Conservation (phyloP, 2,113 vertebrate species). For the Vanacampus margaritifer region DNA sequence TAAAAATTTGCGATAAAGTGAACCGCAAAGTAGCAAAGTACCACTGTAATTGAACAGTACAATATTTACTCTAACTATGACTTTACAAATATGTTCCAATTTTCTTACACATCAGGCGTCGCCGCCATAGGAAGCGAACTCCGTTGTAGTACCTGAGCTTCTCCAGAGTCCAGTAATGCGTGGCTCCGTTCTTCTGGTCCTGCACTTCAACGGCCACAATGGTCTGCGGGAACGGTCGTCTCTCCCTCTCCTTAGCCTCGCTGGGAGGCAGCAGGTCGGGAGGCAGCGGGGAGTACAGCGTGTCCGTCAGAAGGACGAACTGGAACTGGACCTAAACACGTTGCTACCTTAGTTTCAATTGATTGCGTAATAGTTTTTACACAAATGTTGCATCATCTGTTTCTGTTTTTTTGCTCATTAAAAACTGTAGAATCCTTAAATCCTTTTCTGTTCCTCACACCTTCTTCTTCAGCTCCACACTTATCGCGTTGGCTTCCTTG, state of each 20-base stretch:
- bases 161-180: constrained; percentile 97
- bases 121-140: neutral
- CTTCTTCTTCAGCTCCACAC: constrained; percentile 98
- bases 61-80: neutral
- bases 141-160: constrained; percentile 83
- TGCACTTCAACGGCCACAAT: constrained; percentile 96
- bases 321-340: constrained; percentile 92
- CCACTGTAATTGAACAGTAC: neutral
- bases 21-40: too few species aligned
- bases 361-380: too few species aligned
- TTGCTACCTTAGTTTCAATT: neutral
- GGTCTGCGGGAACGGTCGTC: constrained; percentile 86
- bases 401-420: too few species aligned
- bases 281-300: constrained; percentile 91
- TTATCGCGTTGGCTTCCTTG: constrained; percentile 97
- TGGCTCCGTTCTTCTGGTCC: constrained; percentile 97
- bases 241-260: constrained; percentile 86
- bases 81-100: too few species aligned
- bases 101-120: too few species aligned
- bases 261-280: constrained; percentile 88
- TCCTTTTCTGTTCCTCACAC: constrained; percentile 35
- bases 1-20: too few species aligned
- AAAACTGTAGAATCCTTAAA: too few species aligned
- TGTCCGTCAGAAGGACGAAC: constrained; percentile 95
- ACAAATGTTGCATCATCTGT: too few species aligned